These are phyloP conservation scores for Paedocypris sp. DNA, from an alignment of 2,113 vertebrate species.

Conservation along the genomic window DNA sequence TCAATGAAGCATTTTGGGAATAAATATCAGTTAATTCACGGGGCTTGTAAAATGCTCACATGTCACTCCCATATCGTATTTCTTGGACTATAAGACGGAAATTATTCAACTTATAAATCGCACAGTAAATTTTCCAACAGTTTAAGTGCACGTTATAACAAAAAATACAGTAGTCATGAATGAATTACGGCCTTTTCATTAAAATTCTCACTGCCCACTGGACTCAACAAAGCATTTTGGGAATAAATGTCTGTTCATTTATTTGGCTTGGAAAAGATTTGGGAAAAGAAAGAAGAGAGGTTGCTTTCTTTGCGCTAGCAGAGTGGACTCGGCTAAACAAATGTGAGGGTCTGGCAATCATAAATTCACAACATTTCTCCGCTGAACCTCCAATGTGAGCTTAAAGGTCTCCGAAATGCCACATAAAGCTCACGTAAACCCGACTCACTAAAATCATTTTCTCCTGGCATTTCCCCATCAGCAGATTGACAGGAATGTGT, in stretches of 20 bases:
- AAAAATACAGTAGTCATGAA: too few species aligned
- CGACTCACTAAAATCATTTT: too few species aligned
- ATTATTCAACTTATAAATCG: too few species aligned
- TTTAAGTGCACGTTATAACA: too few species aligned
- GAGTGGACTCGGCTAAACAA: constrained; percentile 22
- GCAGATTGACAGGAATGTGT: not conserved
- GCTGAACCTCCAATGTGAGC: not conserved
- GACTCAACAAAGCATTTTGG: constrained; percentile 17
- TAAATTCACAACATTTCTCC: constrained; percentile 1
- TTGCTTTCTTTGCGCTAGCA: constrained; percentile 14
- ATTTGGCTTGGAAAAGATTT: constrained; percentile 21
- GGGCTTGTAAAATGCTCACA: too few species aligned
- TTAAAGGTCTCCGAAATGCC: constrained; percentile 20
- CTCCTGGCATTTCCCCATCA: constrained; percentile 2
- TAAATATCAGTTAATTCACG: too few species aligned
- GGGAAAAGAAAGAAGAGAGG: constrained; percentile 20
- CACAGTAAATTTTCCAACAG: too few species aligned
- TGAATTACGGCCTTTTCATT: too few species aligned
- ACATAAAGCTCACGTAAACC: not conserved
- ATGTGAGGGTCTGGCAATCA: constrained; percentile 26
- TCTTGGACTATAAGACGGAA: too few species aligned
- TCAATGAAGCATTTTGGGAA: too few species aligned
- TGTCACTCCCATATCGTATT: too few species aligned
- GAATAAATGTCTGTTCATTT: constrained; percentile 7
- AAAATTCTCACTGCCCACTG: constrained; percentile 24